These are phyloP conservation scores for Amphipyra tragopoginis DNA, from an alignment of 2,888 invertebrate species.

Conservation along the genomic window DNA sequence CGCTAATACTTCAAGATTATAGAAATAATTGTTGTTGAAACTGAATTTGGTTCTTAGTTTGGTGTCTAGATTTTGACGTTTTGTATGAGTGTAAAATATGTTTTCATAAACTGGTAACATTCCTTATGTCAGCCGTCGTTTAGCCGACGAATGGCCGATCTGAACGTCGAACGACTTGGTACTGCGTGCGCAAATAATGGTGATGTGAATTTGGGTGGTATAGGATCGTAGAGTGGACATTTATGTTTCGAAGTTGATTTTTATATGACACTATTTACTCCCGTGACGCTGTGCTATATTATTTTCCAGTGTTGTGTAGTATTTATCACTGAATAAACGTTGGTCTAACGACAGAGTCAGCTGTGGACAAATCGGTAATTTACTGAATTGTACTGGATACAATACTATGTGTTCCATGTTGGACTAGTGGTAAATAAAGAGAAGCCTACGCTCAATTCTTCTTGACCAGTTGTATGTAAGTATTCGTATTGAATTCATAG, in stretches of 20 bases:
- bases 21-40: too few species aligned
- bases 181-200: slow-evolving; percentile 73
- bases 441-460: slow-evolving; percentile 52
- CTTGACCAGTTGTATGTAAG: slow-evolving; percentile 50
- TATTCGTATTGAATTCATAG: slow-evolving; percentile 32
- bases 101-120: slow-evolving; percentile 47
- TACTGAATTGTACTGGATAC: slow-evolving; percentile 70
- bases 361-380: slow-evolving; percentile 69
- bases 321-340: slow-evolving; percentile 54
- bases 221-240: slow-evolving; percentile 50
- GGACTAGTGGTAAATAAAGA: slow-evolving; percentile 73
- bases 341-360: slow-evolving; percentile 60
- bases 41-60: too few species aligned
- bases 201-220: slow-evolving; percentile 67
- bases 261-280: slow-evolving; percentile 45
- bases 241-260: slow-evolving; percentile 48
- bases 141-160: slow-evolving; percentile 61
- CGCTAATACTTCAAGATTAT: too few species aligned
- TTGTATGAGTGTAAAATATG: neutral
- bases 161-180: slow-evolving; percentile 53
- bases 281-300: slow-evolving; percentile 61
- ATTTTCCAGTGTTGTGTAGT: slow-evolving; percentile 62
- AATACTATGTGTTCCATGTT: slow-evolving; percentile 74
- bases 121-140: slow-evolving; percentile 57
- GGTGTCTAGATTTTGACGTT: too few species aligned